These are phyloP conservation scores for Dascillus cervinus DNA, from an alignment of 2,888 invertebrate genomes.

Conservation along the genomic window DNA sequence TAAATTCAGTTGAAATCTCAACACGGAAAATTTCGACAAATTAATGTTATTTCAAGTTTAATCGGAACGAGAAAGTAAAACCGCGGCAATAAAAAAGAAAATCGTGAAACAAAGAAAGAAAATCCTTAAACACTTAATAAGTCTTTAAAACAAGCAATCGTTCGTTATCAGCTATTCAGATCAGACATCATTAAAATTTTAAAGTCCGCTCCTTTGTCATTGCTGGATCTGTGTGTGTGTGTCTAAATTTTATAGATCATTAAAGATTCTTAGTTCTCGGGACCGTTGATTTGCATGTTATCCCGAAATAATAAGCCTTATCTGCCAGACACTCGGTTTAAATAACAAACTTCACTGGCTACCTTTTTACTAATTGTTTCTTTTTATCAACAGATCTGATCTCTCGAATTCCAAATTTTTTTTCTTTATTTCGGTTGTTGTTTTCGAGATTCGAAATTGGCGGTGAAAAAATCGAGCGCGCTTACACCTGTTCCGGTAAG, in stretches of 20 bases:
- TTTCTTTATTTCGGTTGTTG: slow-evolving; percentile 3
- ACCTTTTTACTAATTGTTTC: slow-evolving; percentile 11
- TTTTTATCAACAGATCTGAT: slow-evolving; percentile 7
- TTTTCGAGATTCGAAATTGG: slow-evolving; percentile 1
- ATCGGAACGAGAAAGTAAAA: too few species aligned
- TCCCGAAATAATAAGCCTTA: slow-evolving; percentile 23
- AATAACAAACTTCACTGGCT: slow-evolving; percentile 24
- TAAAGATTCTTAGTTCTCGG: slow-evolving; percentile 11
- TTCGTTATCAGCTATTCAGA: slow-evolving; percentile 7
- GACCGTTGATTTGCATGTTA: slow-evolving; percentile 28
- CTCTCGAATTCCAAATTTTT: slow-evolving; percentile 1
- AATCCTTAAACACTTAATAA: neutral
- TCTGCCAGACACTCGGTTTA: slow-evolving; percentile 15
- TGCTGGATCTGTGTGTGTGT: slow-evolving; percentile 4
- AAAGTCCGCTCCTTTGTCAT: too few species aligned
- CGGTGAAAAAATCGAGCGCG: neutral
- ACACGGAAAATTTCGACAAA: too few species aligned
- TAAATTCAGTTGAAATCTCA: too few species aligned
- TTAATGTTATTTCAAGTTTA: too few species aligned
- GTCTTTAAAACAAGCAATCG: slow-evolving; percentile 13
- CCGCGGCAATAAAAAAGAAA: too few species aligned
- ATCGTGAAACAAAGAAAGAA: too few species aligned
- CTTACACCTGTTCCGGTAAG: too few species aligned
- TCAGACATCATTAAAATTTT: slow-evolving; percentile 14
- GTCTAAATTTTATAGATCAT: slow-evolving; percentile 14